Evolutionary conservation across 2,888 invertebrate genomes (phyloP).

Genomic region (Agrochola lychnidis): DNA sequence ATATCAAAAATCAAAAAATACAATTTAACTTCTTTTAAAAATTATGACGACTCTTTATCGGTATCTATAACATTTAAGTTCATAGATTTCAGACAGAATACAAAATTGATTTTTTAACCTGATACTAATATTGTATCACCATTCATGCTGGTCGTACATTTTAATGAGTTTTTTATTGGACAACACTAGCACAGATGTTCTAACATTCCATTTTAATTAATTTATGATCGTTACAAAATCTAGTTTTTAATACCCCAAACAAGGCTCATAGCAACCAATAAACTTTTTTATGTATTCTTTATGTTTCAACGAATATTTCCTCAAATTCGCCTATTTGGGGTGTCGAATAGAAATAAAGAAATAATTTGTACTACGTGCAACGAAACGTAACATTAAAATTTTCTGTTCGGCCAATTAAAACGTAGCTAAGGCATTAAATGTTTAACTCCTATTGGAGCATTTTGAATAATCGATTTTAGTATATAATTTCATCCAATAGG

Average conservation of each 20-base stretch:
- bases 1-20: fast-evolving
- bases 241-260: fast-evolving
- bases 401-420: constrained; percentile 71
- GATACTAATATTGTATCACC: fast-evolving
- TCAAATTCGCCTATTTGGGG: fast-evolving
- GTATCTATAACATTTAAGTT: fast-evolving
- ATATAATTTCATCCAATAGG: constrained; percentile 72
- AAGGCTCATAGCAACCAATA: too few species aligned
- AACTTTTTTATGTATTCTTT: neutral
- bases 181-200: constrained; percentile 19
- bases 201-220: constrained; percentile 8
- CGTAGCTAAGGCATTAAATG: constrained; percentile 78
- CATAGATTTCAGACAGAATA: neutral
- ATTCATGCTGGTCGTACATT: neutral
- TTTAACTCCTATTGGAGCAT: constrained; percentile 78
- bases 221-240: neutral
- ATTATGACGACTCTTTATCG: fast-evolving
- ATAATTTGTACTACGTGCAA: constrained; percentile 49
- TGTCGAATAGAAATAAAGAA: neutral
- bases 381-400: constrained; percentile 61
- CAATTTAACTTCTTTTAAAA: neutral
- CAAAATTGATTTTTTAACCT: fast-evolving
- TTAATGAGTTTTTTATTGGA: neutral
- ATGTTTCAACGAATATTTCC: fast-evolving
- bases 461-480: constrained; percentile 63